A percentile compares a stretch with the other conserved stretches of the same genome.
Conservation (phyloP, 1,140 invertebrate species). For the Drosophila tani region DNA sequence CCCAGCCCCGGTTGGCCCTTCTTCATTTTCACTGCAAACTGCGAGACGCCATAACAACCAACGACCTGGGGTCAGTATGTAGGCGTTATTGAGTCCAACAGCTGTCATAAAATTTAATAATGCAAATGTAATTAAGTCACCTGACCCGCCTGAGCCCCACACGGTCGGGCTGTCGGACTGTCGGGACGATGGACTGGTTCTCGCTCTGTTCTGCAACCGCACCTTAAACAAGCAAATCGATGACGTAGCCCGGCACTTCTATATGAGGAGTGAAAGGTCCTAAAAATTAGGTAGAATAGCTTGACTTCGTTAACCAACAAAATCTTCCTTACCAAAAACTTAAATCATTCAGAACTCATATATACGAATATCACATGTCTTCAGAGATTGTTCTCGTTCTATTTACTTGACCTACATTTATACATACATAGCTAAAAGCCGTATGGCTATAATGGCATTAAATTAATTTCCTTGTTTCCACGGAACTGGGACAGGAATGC, state of each 20-base stretch:
- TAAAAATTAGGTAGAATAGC: slow-evolving; percentile 6
- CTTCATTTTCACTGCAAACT: slow-evolving; percentile 34
- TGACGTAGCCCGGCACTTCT: neutral
- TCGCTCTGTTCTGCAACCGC: slow-evolving; percentile 10
- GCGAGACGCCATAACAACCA: slow-evolving; percentile 10
- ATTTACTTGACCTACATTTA: slow-evolving; percentile 13
- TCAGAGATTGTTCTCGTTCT: neutral
- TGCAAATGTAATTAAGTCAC: slow-evolving; percentile 79
- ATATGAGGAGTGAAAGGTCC: too few relatives aligned
- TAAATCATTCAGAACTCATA: neutral
- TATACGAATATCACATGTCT: neutral
- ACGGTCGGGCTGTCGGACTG: neutral
- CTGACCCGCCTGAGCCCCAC: slow-evolving; percentile 34
- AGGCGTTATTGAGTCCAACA: slow-evolving; percentile 60
- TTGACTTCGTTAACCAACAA: slow-evolving; percentile 1
- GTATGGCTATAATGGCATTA: neutral
- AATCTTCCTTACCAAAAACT: neutral
- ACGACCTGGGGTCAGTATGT: slow-evolving; percentile 33
- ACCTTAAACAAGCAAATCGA: slow-evolving; percentile 43
- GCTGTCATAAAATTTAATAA: slow-evolving; percentile 82
- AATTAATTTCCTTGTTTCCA: neutral
- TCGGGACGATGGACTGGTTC: neutral
- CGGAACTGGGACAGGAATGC: too few relatives aligned
- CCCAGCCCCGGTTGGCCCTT: neutral
- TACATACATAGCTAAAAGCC: too few relatives aligned